Conservation (phyloP, 1,140 invertebrate species). For the Drosophila truncata region DNA sequence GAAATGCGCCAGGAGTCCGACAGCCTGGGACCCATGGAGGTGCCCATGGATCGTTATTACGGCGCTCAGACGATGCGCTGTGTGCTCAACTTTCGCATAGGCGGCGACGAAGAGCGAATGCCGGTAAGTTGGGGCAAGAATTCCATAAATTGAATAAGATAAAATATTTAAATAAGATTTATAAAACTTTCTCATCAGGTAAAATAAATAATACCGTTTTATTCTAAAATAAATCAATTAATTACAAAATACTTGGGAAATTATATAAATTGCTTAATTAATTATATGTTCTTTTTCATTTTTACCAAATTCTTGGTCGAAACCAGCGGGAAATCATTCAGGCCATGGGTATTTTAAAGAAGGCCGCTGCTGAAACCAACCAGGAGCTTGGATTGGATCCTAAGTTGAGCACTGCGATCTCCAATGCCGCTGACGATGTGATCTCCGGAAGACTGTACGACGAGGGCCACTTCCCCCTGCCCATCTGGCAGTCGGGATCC, state of each 20-base stretch:
- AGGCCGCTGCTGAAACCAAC: conserved; percentile 98
- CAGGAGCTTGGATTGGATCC: conserved; percentile 95
- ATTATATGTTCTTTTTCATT: background rate
- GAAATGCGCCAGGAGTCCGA: conserved; percentile 90
- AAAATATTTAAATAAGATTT: too few species aligned
- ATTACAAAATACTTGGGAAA: background rate
- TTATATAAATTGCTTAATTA: background rate
- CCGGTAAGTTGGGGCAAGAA: conserved; percentile 89
- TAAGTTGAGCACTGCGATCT: conserved; percentile 94
- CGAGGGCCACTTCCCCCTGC: conserved; percentile 97
- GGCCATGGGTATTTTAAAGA: conserved; percentile 98
- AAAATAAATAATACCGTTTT: too few species aligned
- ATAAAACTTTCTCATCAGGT: too few species aligned
- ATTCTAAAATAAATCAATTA: background rate
- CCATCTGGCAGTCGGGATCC: conserved; percentile 99
- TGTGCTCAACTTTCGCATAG: conserved; percentile 98
- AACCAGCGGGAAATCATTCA: conserved; percentile 93
- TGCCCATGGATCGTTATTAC: conserved; percentile 97
- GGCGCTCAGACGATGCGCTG: conserved; percentile 99
- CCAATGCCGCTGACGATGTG: conserved; percentile 97
- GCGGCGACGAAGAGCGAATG: conserved; percentile 96
- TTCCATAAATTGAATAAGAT: too few species aligned
- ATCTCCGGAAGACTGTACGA: conserved; percentile 96
- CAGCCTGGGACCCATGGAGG: conserved; percentile 96
- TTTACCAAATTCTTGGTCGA: background rate